phyloP scores from a whole-genome alignment of 2,113 vertebrate species.

The Glaucomys volans region DNA sequence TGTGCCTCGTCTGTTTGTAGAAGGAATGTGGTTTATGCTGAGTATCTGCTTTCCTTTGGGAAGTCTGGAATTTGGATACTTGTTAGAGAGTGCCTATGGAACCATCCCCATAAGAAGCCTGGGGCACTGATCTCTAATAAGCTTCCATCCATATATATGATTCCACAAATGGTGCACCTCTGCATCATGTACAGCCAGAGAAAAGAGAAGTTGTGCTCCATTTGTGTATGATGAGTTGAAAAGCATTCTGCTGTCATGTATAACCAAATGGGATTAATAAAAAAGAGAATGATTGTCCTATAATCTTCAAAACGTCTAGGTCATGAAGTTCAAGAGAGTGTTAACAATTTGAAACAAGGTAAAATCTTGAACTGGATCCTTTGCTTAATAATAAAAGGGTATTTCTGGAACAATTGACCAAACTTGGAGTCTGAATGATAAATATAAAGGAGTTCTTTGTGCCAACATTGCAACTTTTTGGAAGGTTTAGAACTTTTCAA shows the following conservation, averaged over 20 bases:
- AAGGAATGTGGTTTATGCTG: background rate
- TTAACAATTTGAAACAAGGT: background rate
- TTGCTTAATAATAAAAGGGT: background rate
- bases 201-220: too few species aligned
- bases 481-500: background rate
- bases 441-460: background rate
- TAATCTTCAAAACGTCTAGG: conserved; percentile 9
- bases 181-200: too few species aligned
- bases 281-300: background rate
- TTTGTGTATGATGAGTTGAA: too few species aligned
- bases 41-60: background rate
- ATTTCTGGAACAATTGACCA: background rate
- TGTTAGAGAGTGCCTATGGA: background rate
- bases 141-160: background rate
- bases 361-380: background rate
- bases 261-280: too few species aligned
- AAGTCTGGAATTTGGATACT: background rate
- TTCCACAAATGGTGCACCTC: too few species aligned
- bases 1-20: background rate
- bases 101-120: background rate
- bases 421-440: background rate
- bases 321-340: conserved; percentile 1
- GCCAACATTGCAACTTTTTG: background rate
- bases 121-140: background rate
- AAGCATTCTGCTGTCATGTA: too few species aligned